A percentile compares a stretch with the other conserved stretches of the same genome.
Conservation (phyloP, 2,113 vertebrate species). For the Riparia riparia region DNA sequence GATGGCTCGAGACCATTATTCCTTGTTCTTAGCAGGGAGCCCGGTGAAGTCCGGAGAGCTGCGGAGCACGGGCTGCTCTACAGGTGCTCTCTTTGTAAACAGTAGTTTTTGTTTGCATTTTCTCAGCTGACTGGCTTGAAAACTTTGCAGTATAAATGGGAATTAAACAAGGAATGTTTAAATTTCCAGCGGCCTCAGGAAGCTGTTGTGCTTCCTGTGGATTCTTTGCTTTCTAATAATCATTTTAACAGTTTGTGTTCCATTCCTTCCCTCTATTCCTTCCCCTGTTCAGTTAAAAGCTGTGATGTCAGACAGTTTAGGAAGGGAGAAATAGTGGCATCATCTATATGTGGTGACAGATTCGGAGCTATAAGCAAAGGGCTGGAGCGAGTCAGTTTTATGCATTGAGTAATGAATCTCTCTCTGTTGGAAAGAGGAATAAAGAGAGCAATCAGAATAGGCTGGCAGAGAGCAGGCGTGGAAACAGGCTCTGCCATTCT, state of each 20-base stretch:
- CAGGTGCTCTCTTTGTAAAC: background rate
- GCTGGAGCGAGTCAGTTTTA: background rate
- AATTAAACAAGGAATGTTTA: background rate
- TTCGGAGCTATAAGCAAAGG: background rate
- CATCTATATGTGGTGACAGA: background rate
- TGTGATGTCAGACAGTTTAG: background rate
- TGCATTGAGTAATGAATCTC: background rate
- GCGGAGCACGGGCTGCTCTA: background rate
- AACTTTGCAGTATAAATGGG: background rate
- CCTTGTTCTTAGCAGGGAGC: background rate
- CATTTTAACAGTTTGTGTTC: background rate
- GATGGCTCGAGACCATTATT: conserved; percentile 57
- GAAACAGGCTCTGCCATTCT: background rate
- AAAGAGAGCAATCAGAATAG: background rate
- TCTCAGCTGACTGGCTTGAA: background rate
- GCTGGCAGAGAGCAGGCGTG: background rate
- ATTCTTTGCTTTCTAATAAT: background rate
- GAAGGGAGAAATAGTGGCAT: background rate
- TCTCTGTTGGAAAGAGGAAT: background rate
- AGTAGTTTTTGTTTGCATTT: background rate
- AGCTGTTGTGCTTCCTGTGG: background rate
- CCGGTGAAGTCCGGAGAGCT: background rate
- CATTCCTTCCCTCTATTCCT: background rate
- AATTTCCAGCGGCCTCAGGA: background rate
- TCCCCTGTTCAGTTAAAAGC: background rate